Evolutionary conservation across 2,888 invertebrate genomes (phyloP), one percentile per base, ranked within the genome.

Genomic region (Xanthorhoe designata): DNA sequence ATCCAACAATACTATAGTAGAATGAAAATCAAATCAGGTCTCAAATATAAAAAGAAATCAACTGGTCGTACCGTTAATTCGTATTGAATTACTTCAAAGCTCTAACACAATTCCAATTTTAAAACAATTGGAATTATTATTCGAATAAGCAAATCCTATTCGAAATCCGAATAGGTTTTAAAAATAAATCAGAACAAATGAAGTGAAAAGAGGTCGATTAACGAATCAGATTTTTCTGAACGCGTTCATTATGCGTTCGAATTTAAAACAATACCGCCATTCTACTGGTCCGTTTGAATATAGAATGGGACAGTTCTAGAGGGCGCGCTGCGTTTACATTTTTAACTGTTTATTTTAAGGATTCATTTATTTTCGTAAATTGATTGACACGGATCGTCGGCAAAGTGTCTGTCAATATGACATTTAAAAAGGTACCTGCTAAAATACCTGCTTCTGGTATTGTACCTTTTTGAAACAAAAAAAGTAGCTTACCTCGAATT

Each of bases 241-340:
- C 78, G 81, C 81, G 82, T 87, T 88, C 85, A 89, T 90, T 89
- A 88, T 88, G 83, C 82, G 83, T 88, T 86, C 83, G 85, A 81
- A 86, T 84, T 88, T 90, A 91, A 92, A 92, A 92, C 92, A 92
- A 92, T 91, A 84, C 86, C 72, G 79, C 83, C 85, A 89, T 92
- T 91, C 90, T 84, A 83, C 84, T 82, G 85, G 84, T 76, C 79
- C 79, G 82, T 91, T 91, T 90, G 91, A 91, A 90, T 91, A 87
- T 85, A 86, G 86, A 88, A 88, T 82, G 86, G 88, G 89, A 87
- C 88, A 85, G 86, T 82, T 86, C 82, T 80, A 74, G 62, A 80
- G 77, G 78, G 77, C 78, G 73, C 74, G 79, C 75, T 78, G 80
- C 75, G 75, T 71, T 77, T 75, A 70, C 73, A 80, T 82, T 87